Base-by-base conservation (phyloP, 2,888 invertebrate genomes). In the Amphipyra berbera region DNA sequence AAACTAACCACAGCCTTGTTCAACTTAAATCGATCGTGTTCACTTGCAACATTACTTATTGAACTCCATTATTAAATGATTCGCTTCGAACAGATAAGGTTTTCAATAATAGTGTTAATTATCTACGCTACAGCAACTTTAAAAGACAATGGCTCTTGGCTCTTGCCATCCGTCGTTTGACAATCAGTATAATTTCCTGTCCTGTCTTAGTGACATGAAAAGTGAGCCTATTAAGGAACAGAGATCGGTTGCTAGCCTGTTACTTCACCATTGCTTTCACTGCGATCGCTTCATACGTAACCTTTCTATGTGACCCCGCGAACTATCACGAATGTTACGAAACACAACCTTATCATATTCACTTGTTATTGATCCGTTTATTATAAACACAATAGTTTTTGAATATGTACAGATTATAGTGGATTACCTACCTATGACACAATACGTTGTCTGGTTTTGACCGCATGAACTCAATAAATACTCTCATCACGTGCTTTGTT, bases 221-320 rank as follows among this genome's bases (percentile, higher is more conserved):
- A 76, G 67, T 79, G 72, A 78, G 76, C 68, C 77, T 60, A 76
- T 66, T 57, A 3, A 83, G 83, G 83, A 85, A 82, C 79, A 68
- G 70, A 77, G 68, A 78, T 75, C 61, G 62, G 67, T 74, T 73
- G 41, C 55, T 63, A 55, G 58, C 68, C 76, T 70, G 78, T 83
- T 86, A 79, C 78, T 68, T 65, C 73, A 70, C 82, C 75, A 82
- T 63, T 64, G 84, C 91, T 92, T 92, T 91, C 91, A 86, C 91
- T 85, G 56, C 69, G 65, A 81, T 81, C 52, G 63, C 48, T 54
- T 63, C 64, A 69, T 54, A 70, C 70, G 86, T 90, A 91, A 92
- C 90, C 90, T 92, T 90, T 89, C 87, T 85, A 83, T 73, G 66
- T 83, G 88, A 92, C 89, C 90, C 74, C 83, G 82, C 88, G 87